phyloP scores from a whole-genome alignment of 1,140 invertebrate genomes.

The Trichonephila clavipes region DNA sequence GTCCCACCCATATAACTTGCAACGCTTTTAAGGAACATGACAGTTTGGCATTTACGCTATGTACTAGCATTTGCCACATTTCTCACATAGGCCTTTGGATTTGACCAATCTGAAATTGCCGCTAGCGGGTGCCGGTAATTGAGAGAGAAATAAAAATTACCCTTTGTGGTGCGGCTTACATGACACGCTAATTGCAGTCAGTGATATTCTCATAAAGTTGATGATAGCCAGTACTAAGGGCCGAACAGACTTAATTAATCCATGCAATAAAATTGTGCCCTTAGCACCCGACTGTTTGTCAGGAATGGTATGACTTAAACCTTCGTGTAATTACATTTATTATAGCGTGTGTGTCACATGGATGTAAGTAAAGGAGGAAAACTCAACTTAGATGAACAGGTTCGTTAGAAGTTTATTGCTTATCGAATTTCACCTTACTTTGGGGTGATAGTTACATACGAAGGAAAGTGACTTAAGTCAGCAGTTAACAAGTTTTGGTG shows the following conservation, averaged over 20 bases:
- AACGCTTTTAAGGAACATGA: background rate
- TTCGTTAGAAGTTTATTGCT: slow-evolving; percentile 18
- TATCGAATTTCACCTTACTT: background rate
- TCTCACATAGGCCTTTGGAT: background rate
- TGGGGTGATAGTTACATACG: background rate
- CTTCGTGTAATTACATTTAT: slow-evolving; percentile 12
- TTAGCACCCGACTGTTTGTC: slow-evolving; percentile 40
- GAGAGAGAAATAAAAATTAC: slow-evolving; percentile 44
- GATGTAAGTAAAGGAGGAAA: background rate
- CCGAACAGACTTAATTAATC: slow-evolving; percentile 31
- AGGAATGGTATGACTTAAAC: background rate
- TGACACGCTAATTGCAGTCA: slow-evolving; percentile 40
- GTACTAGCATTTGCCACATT: background rate
- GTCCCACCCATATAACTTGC: slow-evolving; percentile 10
- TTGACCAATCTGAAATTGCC: background rate
- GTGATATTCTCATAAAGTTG: slow-evolving; percentile 18
- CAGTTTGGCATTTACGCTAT: background rate
- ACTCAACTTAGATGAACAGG: background rate
- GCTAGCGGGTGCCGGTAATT: slow-evolving; percentile 11
- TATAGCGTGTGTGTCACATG: slow-evolving; percentile 26
- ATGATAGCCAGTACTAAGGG: background rate
- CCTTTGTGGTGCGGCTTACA: background rate
- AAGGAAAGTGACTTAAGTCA: background rate
- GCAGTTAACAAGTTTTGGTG: too few species aligned
- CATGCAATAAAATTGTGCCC: slow-evolving; percentile 34